Base-by-base conservation (phyloP, 2,113 vertebrate species). In the Haplochromis vanheusdeni region DNA sequence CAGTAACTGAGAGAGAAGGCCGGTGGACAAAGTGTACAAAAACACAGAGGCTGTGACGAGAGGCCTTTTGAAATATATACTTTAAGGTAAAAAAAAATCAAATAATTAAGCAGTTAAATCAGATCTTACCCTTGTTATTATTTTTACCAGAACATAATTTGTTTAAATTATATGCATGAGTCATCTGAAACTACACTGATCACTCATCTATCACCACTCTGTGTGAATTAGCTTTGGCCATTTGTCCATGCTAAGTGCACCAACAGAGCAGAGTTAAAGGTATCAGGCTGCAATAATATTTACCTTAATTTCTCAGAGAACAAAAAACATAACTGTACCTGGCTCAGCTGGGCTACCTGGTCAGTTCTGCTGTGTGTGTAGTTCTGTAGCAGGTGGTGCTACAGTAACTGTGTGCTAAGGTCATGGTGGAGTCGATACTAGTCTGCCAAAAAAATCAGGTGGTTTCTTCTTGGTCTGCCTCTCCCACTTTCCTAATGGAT, bases 221-320 rank as follows among this genome's bases (percentile, higher is more conserved):
- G 58, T 28, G 37, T 70, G 54, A 84, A 80, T 86, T 77, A 83
- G 79, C 62, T 62, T 84, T 58, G 83, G 80, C 37, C 55, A 16
- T 51, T 77, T 87, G 79, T 89, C 86, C 88, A 82, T 80, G 56
- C 83, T n/a, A n/a, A 85, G 84, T 21, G 9, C 68, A 85, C 75
- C 40, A 35, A 52, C 86, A 80, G 37, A 60, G 47, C 84, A 51
- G 17, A 87, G 80, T 85, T 62, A 47, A 79, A 56, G 77, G 37
- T 52, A 9, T 82, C 86, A 81, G 89, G 86, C 93, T 94, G 86
- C 42, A 95, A 96, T 95, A 96, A 96, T 94, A 96, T 96, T 96
- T 94, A 86, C 84, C 89, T 91, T 89, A 88, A 94, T 95, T 92
- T 90, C 73, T 42, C 73, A 89, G 91, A 87, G 84, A 94, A 93